A percentile compares a stretch with the other conserved stretches of the same genome.
Conservation (phyloP, 2,888 invertebrate species). For the Stegophylla sp. region DNA sequence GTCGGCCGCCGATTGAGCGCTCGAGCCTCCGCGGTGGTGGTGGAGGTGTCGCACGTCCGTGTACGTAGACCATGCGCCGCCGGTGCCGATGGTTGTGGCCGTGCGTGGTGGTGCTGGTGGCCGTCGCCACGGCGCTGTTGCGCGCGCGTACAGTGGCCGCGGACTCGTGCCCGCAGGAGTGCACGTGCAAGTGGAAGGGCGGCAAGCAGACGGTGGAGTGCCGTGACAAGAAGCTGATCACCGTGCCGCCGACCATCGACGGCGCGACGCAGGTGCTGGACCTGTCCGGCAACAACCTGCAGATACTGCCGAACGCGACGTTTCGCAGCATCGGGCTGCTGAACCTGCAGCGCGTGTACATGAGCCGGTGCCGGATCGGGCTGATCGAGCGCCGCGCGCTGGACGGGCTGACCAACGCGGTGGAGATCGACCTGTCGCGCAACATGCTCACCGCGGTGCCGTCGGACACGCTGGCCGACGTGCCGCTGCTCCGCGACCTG, state of each 20-base stretch:
- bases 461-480: conserved; percentile 78
- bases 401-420: conserved; percentile 84
- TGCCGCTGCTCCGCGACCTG: conserved; percentile 82
- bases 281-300: conserved; percentile 85
- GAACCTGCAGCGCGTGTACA: conserved; percentile 85
- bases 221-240: conserved; percentile 80
- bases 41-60: no score
- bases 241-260: conserved; percentile 85
- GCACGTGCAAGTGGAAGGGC: conserved; percentile 92
- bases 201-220: conserved; percentile 94
- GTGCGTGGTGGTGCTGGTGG: not conserved
- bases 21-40: not conserved
- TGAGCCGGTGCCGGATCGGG: conserved; percentile 83
- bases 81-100: conserved; percentile 22
- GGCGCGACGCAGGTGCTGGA: conserved; percentile 90
- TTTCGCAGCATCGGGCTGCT: conserved; percentile 81
- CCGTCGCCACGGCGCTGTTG: not conserved
- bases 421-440: conserved; percentile 85
- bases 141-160: conserved; percentile 39
- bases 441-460: conserved; percentile 84
- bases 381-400: conserved; percentile 86
- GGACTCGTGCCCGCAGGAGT: conserved; percentile 73
- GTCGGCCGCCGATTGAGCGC: not conserved
- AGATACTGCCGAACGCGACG: conserved; percentile 81
- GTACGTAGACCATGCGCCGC: not conserved